These are phyloP conservation scores for Coptotermes formosanus DNA, from an alignment of 1,140 invertebrate genomes.

Conservation along the genomic window DNA sequence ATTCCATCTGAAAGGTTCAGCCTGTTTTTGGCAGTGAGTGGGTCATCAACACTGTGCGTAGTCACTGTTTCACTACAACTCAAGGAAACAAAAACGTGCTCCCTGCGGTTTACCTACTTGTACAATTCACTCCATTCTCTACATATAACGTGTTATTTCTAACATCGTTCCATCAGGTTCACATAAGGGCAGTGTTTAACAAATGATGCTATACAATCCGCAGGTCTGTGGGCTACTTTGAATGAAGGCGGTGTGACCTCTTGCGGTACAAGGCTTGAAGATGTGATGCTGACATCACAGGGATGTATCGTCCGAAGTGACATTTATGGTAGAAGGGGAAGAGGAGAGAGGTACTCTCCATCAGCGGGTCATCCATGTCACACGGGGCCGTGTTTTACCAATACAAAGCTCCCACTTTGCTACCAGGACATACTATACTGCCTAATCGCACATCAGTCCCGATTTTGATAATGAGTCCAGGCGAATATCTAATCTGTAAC, in stretches of 20 bases:
- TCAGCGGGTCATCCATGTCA: not conserved
- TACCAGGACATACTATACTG: not conserved
- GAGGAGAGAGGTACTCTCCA: not conserved
- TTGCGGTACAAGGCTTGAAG: not conserved
- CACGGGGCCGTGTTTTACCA: not conserved
- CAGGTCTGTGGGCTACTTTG: not conserved
- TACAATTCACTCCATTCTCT: not conserved
- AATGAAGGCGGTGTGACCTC: slow-evolving; percentile 1
- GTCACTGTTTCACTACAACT: not conserved
- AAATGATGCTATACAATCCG: not conserved
- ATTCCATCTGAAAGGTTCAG: too few relatives aligned
- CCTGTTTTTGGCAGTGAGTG: not conserved
- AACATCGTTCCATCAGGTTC: not conserved
- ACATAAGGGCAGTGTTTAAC: not conserved
- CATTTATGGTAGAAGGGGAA: not conserved
- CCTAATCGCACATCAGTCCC: not conserved
- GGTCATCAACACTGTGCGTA: not conserved
- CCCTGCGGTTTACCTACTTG: not conserved
- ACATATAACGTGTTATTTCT: not conserved
- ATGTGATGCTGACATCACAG: not conserved
- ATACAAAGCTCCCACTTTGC: not conserved
- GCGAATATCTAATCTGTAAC: too few relatives aligned
- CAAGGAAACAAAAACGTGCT: not conserved
- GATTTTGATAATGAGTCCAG: too few relatives aligned
- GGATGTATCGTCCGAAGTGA: not conserved